Evolutionary conservation across 2,113 vertebrate species (phyloP).

Genomic region (Crotalus horridus): DNA sequence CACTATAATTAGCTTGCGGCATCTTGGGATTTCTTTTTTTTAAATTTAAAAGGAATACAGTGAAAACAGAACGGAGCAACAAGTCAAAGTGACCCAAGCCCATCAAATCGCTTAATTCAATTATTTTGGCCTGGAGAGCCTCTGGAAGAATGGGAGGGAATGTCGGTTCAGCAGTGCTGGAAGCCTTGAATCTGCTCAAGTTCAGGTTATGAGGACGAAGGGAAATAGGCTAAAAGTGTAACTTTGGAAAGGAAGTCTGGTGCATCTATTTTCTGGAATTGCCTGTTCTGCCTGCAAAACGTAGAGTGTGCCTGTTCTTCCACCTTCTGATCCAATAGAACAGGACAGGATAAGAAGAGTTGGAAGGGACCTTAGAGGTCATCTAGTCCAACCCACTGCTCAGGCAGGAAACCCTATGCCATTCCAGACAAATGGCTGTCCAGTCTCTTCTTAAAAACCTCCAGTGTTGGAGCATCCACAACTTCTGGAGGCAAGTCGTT

Average conservation of each 20-base stretch:
- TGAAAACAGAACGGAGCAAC: slow-evolving; percentile 38
- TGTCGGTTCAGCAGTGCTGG: background rate
- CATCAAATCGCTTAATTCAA: slow-evolving; percentile 27
- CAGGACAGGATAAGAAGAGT: background rate
- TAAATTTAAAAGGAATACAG: slow-evolving; percentile 57
- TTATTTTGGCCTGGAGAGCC: background rate
- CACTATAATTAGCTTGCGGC: slow-evolving; percentile 48
- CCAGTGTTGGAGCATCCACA: background rate
- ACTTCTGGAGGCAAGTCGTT: background rate
- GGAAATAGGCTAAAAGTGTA: background rate
- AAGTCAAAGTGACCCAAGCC: background rate
- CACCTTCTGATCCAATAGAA: background rate
- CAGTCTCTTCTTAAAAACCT: background rate
- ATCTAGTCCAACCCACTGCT: background rate
- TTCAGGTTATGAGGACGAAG: no score
- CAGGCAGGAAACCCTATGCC: no score
- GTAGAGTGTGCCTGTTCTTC: background rate
- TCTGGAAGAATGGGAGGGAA: background rate
- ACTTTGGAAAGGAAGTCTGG: background rate
- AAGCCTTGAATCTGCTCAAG: background rate
- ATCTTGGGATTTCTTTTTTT: slow-evolving; percentile 8
- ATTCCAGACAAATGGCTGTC: no score
- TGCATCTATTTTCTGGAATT: background rate
- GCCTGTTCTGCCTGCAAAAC: background rate
- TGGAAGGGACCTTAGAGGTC: background rate